These are phyloP conservation scores for Diadema setosum DNA, from an alignment of 35 echinoderm and acorn worm genomes.

Conservation along the genomic window DNA sequence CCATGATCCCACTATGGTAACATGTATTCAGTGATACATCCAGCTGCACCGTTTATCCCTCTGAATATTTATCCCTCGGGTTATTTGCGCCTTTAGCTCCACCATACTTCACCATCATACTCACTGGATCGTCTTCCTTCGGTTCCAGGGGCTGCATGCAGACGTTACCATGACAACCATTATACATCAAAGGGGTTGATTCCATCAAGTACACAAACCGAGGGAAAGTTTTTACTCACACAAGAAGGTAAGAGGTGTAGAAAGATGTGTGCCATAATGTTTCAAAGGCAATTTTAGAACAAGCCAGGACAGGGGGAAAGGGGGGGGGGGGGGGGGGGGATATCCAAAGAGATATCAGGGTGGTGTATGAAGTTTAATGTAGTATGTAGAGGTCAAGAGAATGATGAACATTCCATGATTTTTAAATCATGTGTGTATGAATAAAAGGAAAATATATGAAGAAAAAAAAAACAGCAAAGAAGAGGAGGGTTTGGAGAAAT, in stretches of 20 bases:
- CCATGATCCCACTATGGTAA: too few species aligned
- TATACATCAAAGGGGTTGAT: neutral
- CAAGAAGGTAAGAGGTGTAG: neutral
- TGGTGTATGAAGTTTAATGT: neutral
- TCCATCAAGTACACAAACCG: neutral
- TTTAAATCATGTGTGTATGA: neutral
- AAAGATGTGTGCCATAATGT: too few species aligned
- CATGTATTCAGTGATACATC: too few species aligned
- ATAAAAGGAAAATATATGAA: neutral
- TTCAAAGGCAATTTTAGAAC: neutral
- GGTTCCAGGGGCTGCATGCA: neutral
- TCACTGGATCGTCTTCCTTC: neutral
- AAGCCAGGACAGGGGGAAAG: neutral
- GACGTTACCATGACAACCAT: constrained; percentile 14
- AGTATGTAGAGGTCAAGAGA: neutral
- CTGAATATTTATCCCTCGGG: too few species aligned
- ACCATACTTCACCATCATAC: neutral
- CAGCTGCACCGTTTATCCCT: too few species aligned
- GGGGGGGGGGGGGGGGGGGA: neutral
- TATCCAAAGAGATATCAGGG: neutral
- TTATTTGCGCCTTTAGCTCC: too few species aligned
- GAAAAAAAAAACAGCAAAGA: neutral
- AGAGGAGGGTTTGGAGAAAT: neutral
- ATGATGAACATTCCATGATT: neutral
- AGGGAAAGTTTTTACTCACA: neutral